Percentiles rank a stretch among this genome's conserved stretches.
These are phyloP conservation scores for Nomada lathburiana DNA, from an alignment of 2,888 invertebrate species.

Conservation along the genomic window DNA sequence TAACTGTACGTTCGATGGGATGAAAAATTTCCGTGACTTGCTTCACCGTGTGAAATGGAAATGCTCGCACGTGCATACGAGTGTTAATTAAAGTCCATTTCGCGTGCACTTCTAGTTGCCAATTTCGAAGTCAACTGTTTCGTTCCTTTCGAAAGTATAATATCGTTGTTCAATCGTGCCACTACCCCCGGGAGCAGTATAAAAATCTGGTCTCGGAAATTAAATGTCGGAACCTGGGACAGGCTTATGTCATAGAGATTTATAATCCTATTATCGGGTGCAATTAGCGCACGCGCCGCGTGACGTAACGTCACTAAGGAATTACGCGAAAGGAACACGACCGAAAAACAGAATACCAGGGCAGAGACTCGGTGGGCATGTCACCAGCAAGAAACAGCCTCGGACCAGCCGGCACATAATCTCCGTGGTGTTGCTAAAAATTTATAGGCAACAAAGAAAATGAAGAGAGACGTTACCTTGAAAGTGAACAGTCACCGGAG, in stretches of 20 bases:
- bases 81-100: too few relatives aligned
- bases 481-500: constrained; percentile 5
- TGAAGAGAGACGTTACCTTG: constrained; percentile 1
- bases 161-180: too few relatives aligned
- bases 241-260: background rate
- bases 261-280: background rate
- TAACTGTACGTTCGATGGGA: background rate
- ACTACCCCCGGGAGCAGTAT: too few relatives aligned
- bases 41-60: background rate
- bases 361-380: background rate
- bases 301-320: background rate
- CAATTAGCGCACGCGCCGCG: background rate
- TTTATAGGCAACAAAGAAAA: background rate
- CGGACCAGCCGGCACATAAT: background rate
- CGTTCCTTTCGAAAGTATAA: too few relatives aligned
- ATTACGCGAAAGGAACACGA: background rate
- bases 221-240: background rate
- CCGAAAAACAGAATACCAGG: background rate
- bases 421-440: background rate
- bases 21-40: background rate
- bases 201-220: too few relatives aligned
- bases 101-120: too few relatives aligned
- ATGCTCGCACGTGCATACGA: too few relatives aligned
- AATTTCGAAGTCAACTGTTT: too few relatives aligned
- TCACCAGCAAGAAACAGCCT: background rate